A percentile compares a stretch with the other conserved stretches of the same genome.
Evolutionary conservation across 2,113 vertebrate species (phyloP).

Genomic region (Stigmatopora nigra): DNA sequence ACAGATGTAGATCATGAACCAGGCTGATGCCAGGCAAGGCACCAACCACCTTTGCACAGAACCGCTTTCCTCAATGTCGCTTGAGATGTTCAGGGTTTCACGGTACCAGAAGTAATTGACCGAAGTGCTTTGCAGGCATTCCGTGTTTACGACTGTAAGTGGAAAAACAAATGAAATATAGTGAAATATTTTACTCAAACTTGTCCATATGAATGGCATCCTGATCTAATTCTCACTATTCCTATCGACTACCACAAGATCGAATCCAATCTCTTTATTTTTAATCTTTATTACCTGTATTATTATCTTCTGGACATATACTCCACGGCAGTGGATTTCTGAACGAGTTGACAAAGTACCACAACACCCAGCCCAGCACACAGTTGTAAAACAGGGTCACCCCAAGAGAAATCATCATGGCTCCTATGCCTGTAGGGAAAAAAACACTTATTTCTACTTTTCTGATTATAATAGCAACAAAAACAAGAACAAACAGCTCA

Average conservation of each 20-base stretch:
- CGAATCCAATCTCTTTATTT: no score
- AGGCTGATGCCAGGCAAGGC: conserved; percentile 72
- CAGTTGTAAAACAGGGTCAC: conserved; percentile 79
- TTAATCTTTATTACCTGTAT: conserved; percentile 63
- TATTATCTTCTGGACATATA: conserved; percentile 72
- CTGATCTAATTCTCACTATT: background rate
- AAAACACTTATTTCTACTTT: background rate
- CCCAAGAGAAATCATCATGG: conserved; percentile 68
- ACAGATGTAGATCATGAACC: conserved; percentile 80
- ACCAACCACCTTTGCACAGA: conserved; percentile 78
- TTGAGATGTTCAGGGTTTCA: conserved; percentile 79
- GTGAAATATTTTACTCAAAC: no score
- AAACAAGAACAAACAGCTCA: conserved; percentile 33
- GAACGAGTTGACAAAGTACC: conserved; percentile 85
- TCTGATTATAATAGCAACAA: background rate
- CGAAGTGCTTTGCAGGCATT: no score
- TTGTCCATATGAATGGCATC: no score
- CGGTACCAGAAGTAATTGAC: conserved; percentile 95
- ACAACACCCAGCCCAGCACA: conserved; percentile 80
- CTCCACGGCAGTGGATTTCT: conserved; percentile 82
- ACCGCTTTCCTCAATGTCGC: conserved; percentile 64
- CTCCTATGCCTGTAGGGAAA: conserved; percentile 64
- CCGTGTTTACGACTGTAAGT: no score
- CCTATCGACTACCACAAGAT: background rate
- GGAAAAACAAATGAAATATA: no score